Evolutionary conservation across 1,140 invertebrate species (phyloP).

Genomic region (Heliconius melpomene): DNA sequence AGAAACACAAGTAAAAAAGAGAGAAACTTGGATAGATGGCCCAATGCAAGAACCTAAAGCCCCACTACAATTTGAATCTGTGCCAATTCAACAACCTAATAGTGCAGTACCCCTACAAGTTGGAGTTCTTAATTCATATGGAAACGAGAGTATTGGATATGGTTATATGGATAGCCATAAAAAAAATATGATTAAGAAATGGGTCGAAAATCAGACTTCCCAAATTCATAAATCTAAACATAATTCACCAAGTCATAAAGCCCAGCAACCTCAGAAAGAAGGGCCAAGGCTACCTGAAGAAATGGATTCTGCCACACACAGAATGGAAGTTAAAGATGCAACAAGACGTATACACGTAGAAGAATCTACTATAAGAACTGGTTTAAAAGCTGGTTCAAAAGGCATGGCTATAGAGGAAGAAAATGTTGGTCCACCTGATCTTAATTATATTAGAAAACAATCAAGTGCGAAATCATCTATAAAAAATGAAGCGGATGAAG

Average conservation of each 20-base stretch:
- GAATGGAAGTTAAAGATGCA: conserved; percentile 78
- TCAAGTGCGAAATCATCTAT: conserved; percentile 49
- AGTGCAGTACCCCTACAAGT: conserved; percentile 70
- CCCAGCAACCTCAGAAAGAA: conserved; percentile 80
- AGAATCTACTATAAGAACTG: conserved; percentile 82
- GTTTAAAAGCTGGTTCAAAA: conserved; percentile 79
- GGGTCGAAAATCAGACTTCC: conserved; percentile 94
- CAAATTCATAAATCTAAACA: conserved; percentile 85
- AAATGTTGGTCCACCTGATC: conserved; percentile 62
- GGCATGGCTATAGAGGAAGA: conserved; percentile 78
- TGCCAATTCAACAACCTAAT: conserved; percentile 52
- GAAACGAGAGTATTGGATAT: conserved; percentile 82
- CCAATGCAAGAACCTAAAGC: conserved; percentile 82
- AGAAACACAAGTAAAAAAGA: conserved; percentile 87
- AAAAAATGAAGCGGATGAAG: conserved; percentile 83
- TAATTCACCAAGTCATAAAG: conserved; percentile 72
- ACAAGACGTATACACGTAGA: conserved; percentile 80
- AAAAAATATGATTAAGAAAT: conserved; percentile 95
- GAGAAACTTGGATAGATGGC: conserved; percentile 97
- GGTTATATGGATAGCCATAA: conserved; percentile 96
- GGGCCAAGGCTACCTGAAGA: conserved; percentile 83
- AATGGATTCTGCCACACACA: conserved; percentile 67
- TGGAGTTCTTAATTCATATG: conserved; percentile 73
- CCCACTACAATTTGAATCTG: conserved; percentile 68
- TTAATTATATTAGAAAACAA: conserved; percentile 39